Evolutionary conservation across 2,797 vertebrate genomes (phyloP), one percentile per base, ranked within the genome.

Genomic region (Sebastes jordani): DNA sequence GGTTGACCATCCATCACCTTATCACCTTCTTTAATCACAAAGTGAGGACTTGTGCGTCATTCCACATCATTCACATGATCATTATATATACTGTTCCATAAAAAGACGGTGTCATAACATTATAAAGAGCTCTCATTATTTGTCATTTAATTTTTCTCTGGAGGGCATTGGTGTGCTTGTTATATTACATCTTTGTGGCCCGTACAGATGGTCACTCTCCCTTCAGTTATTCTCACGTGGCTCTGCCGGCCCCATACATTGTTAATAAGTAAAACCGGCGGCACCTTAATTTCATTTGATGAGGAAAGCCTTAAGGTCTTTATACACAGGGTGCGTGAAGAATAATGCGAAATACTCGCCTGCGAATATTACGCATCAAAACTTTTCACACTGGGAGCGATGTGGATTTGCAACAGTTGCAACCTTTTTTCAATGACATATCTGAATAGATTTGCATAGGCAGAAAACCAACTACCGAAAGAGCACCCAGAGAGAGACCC

Each of bases 1-100:
- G 86, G 63, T n/a, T 82, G 64, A 89, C 62, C 63, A 76, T 84
- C 77, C 70, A 91, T 91, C 89, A 90, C 69, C 64, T 72, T 64
- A 89, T 86, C 84, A 63, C 59, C 65, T 73, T 78, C 71, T 87
- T 83, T 82, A 78, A 90, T 92, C 71, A 80, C 69, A 66, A 61
- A 49, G 38, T 73, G 62, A 83, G 13, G 64, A 81, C 63, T 38
- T 54, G 29, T 62, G 55, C 29, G 49, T 82, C 36, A 55, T n/a
- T 14, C 62, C 20, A 80, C 46, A 75, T 22, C 16, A 3, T 36
- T 30, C 56, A 66, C 29, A 42, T 11, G 29, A 56, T 56, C 13
- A 20, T 78, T 66, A 52, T 9, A 72, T 20, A n/a, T n/a, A 52
- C 7, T 7, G 18, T 20, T 25, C 18, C 6, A 52, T 30, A 52